Conservation (phyloP, 2,797 vertebrate genomes). For the Sitta carolinensis region DNA sequence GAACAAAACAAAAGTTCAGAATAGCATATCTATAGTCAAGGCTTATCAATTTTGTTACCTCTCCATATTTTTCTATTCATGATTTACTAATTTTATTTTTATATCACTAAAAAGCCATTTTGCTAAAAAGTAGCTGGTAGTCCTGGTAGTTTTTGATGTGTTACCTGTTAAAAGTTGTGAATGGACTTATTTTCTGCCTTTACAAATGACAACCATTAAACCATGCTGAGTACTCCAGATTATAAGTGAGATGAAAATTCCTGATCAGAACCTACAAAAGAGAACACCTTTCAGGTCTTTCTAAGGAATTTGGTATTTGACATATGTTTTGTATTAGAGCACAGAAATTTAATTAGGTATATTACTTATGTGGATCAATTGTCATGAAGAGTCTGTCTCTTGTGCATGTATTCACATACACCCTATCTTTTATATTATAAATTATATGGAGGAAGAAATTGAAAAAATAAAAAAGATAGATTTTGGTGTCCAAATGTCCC, state of each 20-base stretch:
- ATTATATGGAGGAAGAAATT: neutral
- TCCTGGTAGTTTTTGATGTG: neutral
- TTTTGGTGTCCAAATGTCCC: neutral
- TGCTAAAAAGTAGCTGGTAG: neutral
- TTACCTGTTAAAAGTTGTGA: neutral
- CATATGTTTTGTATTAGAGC: neutral
- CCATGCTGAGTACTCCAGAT: neutral
- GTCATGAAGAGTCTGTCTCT: neutral
- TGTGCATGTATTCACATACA: neutral
- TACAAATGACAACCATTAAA: neutral
- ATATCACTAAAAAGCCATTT: neutral
- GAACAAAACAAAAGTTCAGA: neutral
- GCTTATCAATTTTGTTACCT: neutral
- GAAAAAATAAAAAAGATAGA: neutral
- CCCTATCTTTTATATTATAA: neutral
- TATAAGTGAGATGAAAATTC: neutral
- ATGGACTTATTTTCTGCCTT: neutral
- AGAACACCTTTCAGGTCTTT: neutral
- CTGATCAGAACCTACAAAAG: neutral
- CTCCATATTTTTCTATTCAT: neutral
- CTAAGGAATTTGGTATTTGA: neutral
- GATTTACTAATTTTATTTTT: neutral
- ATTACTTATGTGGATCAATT: neutral
- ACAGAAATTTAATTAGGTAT: neutral
- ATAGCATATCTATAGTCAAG: neutral